phyloP scores from a whole-genome alignment of 2,113 vertebrate genomes.

The Eublepharis macularius region DNA sequence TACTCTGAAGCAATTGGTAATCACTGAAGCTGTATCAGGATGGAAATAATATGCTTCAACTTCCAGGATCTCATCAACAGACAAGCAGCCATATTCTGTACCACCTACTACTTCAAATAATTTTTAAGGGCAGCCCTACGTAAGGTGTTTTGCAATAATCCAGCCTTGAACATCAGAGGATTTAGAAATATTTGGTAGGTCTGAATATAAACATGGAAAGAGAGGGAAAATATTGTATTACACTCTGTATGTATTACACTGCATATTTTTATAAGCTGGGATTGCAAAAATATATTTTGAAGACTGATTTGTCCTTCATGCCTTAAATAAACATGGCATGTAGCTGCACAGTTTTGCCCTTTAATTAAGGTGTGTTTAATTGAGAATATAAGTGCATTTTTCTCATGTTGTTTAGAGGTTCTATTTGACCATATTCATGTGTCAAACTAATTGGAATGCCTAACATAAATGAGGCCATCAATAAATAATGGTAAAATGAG shows the following conservation, averaged over 20 bases:
- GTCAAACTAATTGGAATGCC: constrained; percentile 66
- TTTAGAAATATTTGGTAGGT: constrained; percentile 17
- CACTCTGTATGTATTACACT: background rate
- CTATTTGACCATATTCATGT: constrained; percentile 66
- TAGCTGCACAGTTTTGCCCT: constrained; percentile 1
- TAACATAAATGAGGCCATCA: constrained; percentile 45
- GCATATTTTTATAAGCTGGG: background rate
- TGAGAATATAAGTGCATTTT: constrained; percentile 62
- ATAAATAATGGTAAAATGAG: constrained; percentile 52
- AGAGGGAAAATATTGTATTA: background rate
- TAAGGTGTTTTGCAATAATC: no score
- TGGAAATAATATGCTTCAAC: no score
- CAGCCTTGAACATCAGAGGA: background rate
- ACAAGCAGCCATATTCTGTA: no score
- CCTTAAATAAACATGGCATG: constrained; percentile 2
- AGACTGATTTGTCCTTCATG: background rate
- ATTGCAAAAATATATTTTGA: background rate
- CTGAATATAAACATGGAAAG: background rate
- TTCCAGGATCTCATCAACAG: no score
- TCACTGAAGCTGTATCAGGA: no score
- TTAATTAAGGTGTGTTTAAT: constrained; percentile 19
- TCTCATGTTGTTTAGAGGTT: constrained; percentile 65
- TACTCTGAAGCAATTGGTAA: no score
- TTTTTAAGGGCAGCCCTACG: no score
- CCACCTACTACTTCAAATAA: no score